These are phyloP conservation scores for Muraenolepis orangiensis DNA, from an alignment of 2,797 vertebrate species.

Conservation along the genomic window DNA sequence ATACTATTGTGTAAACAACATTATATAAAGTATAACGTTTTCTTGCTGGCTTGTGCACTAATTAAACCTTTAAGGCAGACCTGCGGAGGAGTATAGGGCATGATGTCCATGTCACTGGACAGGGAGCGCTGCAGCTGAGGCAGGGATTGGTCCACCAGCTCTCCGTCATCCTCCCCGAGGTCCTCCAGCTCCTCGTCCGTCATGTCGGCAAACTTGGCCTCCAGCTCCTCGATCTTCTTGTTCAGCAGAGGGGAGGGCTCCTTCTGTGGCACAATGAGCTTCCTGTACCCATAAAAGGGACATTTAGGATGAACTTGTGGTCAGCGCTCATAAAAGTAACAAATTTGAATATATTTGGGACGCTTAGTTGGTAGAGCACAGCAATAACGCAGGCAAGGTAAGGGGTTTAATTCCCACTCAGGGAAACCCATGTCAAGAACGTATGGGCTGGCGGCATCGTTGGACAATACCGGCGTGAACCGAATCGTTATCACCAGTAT, in stretches of 20 bases:
- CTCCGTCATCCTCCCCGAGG: conserved; percentile 92
- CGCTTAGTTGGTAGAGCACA: not conserved
- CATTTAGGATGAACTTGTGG: not conserved
- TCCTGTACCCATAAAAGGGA: conserved; percentile 67
- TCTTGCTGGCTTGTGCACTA: not conserved
- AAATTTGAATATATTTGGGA: not conserved
- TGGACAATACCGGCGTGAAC: not conserved
- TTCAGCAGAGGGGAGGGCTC: conserved; percentile 94
- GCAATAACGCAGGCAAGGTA: not conserved
- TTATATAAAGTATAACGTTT: too few species aligned
- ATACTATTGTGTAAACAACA: too few species aligned
- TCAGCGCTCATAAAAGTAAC: not conserved
- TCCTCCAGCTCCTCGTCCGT: conserved; percentile 96
- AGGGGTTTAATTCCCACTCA: not conserved
- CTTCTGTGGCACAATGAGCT: conserved; percentile 96
- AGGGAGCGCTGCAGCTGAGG: conserved; percentile 87
- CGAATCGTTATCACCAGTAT: not conserved
- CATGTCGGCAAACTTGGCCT: conserved; percentile 97
- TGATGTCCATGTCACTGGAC: conserved; percentile 86
- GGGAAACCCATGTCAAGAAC: not conserved
- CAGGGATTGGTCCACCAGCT: conserved; percentile 84
- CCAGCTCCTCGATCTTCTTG: conserved; percentile 93
- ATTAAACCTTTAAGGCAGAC: too few species aligned
- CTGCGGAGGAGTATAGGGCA: conserved; percentile 93
- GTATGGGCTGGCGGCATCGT: not conserved